Base-by-base conservation (phyloP, 1,140 invertebrate species). In the Procambarus virginalis region DNA sequence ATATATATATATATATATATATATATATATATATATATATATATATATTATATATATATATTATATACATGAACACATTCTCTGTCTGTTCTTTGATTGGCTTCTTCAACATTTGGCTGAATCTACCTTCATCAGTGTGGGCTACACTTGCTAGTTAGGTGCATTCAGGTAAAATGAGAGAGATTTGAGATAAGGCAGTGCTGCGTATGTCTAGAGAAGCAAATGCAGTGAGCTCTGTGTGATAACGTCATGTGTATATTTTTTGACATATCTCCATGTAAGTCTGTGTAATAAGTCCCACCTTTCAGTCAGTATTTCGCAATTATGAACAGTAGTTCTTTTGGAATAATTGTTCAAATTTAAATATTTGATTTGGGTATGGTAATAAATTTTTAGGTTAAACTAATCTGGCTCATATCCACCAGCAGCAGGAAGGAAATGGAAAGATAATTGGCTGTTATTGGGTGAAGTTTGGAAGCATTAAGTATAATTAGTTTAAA, bases 211-310 rank as follows among this genome's bases (percentile, higher is more conserved):
- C 14, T 73, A 22, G n/a, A 73, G 6, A 73, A 10, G n/a, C 10
- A 34, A 73, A 73, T 73, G 20, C n/a, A 73, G 64, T 73, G 10
- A 73, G 2, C 20, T 73, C 20, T 73, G 6, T 73, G 68, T 73
- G 10, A 73, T 73, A 73, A 20, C n/a, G n/a, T 73, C 4, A 73
- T 34, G 3, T 73, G 20, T 34, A 73, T 73, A 34, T 73, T 73
- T 22, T 34, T 9, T 73, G n/a, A 20, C 68, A 22, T 73, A 73
- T 73, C 68, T 34, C 68, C n/a, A 34, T 73, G 68, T 73, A 73
- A 34, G 68, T 73, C 20, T 34, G 68, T 73, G 68, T 73, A 73
- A 73, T 73, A 73, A 73, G 68, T 73, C 68, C 68, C 22, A 73
- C 68, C 68, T 73, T 73, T 73, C 68, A 73, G 5, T 73, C 68